phyloP scores from a whole-genome alignment of 2,888 invertebrate genomes.

The Calameuta idolon region DNA sequence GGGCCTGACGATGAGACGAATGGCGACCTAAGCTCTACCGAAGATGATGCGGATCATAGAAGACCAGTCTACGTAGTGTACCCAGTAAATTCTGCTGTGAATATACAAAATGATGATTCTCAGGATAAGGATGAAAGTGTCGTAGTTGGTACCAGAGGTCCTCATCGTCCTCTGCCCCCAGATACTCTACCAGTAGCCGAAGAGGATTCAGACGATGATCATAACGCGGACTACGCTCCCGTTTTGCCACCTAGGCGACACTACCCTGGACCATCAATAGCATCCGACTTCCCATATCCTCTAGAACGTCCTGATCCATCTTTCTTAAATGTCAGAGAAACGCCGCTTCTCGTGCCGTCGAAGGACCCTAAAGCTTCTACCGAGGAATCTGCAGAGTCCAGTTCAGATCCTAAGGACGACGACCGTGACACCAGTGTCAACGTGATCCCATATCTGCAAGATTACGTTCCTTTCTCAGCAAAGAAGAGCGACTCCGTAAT shows the following conservation, averaged over 20 bases:
- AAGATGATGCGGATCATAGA: slow-evolving; percentile 57
- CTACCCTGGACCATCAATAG: slow-evolving; percentile 54
- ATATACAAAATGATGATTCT: slow-evolving; percentile 67
- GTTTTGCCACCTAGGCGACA: neutral
- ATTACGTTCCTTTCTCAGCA: slow-evolving; percentile 65
- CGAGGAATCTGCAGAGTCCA: neutral
- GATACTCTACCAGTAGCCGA: slow-evolving; percentile 48
- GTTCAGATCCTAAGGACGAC: slow-evolving; percentile 18
- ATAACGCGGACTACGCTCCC: slow-evolving; percentile 54
- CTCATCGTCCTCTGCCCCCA: slow-evolving; percentile 68
- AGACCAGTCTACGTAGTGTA: slow-evolving; percentile 73
- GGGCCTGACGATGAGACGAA: slow-evolving; percentile 24
- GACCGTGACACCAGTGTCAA: slow-evolving; percentile 59
- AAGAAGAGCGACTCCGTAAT: slow-evolving; percentile 53
- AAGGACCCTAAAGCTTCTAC: slow-evolving; percentile 43
- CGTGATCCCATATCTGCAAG: slow-evolving; percentile 67
- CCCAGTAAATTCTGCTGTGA: slow-evolving; percentile 71
- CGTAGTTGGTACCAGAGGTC: slow-evolving; percentile 71
- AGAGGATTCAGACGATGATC: slow-evolving; percentile 37
- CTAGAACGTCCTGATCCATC: slow-evolving; percentile 73
- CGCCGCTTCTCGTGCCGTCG: slow-evolving; percentile 64
- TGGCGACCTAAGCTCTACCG: slow-evolving; percentile 20
- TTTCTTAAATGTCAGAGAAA: slow-evolving; percentile 59
- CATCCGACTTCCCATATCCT: slow-evolving; percentile 76
- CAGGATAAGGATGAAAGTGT: slow-evolving; percentile 69